Evolutionary conservation across 2,113 vertebrate species (phyloP), one percentile per base, ranked within the genome.

Genomic region (Herpetotheres cachinnans): DNA sequence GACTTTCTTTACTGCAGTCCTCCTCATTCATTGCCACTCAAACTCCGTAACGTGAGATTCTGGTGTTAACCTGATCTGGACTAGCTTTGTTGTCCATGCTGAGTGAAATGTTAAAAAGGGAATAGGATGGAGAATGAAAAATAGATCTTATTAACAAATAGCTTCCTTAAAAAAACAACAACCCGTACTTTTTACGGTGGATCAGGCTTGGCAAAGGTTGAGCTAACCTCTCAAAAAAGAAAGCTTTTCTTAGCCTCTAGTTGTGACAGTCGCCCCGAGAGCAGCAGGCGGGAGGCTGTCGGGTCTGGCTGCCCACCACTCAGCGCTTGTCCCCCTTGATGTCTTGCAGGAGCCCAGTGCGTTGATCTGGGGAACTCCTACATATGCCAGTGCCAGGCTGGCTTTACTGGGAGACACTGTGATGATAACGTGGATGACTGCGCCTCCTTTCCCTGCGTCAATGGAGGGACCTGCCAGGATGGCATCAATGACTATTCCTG

Each of bases 401-500:
- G 99, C 79, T 99, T 99, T 97, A 99, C 98, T 3, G 99, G 99
- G 86, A 98, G 97, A 32, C 98, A 98, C 97, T 99, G 99, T 14
- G 98, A 99, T 19, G 98, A 99, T 83, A 99, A 98, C 4, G 95
- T 98, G 93, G 98, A 99, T 0, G 98, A 98, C 94, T 99, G 99
- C 11, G 98, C 98, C 76, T 97, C 97, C 80, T 99, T 98, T 80
- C 99, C 99, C 4, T 99, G 99, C 4, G 98, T 99, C 70, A 99
- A 99, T 0, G 99, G 99, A 46, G 99, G 99, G 82, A 99, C 99
- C 30, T 99, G 99, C 96, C 98, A 99, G 95, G 99, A 99, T 7
- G 99, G 98, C 17, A 67, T 98, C 76, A 98, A 98, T 7, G 98
- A 98, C 89, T 99, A 99, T 95, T 99, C 98, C 56, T 99, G 99